phyloP scores from a whole-genome alignment of 2,113 vertebrate genomes.

The Oncorhynchus masou region DNA sequence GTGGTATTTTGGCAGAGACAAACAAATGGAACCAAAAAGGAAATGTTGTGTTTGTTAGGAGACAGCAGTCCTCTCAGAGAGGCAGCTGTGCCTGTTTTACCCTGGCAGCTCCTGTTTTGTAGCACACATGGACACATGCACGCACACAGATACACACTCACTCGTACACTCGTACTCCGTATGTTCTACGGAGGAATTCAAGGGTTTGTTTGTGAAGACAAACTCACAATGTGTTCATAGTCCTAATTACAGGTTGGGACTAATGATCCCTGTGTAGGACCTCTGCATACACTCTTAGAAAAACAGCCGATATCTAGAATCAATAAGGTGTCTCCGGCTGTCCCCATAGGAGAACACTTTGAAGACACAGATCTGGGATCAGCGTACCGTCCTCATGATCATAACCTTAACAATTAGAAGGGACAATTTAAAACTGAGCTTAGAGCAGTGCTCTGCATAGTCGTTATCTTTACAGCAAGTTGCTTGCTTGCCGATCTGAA shows the following conservation, averaged over 20 bases:
- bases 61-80: not conserved
- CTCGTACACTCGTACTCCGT: too few species aligned
- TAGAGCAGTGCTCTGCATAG: not conserved
- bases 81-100: not conserved
- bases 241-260: not conserved
- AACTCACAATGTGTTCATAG: not conserved
- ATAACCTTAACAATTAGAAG: too few species aligned
- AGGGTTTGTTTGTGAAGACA: not conserved
- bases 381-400: too few species aligned
- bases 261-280: too few species aligned
- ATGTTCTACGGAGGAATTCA: not conserved
- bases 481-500: not conserved
- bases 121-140: not conserved
- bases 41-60: not conserved
- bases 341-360: not conserved
- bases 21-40: not conserved
- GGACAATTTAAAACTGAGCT: not conserved
- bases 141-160: not conserved
- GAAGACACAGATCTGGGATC: not conserved
- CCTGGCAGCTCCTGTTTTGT: not conserved
- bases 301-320: not conserved
- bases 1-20: not conserved
- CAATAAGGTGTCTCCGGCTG: not conserved
- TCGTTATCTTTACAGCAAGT: not conserved
- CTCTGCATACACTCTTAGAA: too few species aligned